Evolutionary conservation across 2,888 invertebrate species (phyloP), one percentile per base, ranked within the genome.

Genomic region (Eupithecia insigniata): DNA sequence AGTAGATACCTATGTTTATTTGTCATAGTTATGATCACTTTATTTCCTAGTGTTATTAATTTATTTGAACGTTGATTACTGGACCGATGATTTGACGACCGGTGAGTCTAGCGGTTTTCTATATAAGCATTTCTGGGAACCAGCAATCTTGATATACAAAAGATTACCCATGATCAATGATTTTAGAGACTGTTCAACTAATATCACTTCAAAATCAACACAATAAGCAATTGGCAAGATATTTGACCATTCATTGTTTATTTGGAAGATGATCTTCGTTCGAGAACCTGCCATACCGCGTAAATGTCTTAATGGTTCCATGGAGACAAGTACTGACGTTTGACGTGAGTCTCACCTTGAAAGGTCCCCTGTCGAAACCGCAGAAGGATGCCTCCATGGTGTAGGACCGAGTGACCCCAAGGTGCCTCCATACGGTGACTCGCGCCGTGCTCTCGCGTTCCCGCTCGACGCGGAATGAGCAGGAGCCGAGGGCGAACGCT

Each of bases 371-470:
- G 83, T 97, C 97, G 86, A 96, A 97, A 60, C 98, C 98, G 85
- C 97, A 97, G 90, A 97, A 98, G 68, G 97, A 97, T 70, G 97
- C 97, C 89, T 98, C 98, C 96, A 98, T 96, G 39, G 98, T 98
- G 92, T 98, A 98, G 72, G 95, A 95, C 75, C 97, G 94, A 62
- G 95, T 93, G 72, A 98, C 96, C 26, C 96, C 96, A 76, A 98
- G 96, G 87, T 98, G 97, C 68, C 98, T 92, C 98, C 98, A 98
- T 71, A 97, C 96, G 1, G 97, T 97, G 77, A 98, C 97, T 65
- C 98, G 94, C 6, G 97, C 98, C 2, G 98, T 98, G 75, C 97
- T 95, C 92, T 98, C 98, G 76, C 97, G 95, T 80, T 96, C 95
- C 67, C 96, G 95, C 85, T 97, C 97, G 76, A 98, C 96, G 74